These are phyloP conservation scores for Percopsis omiscomaycus DNA, from an alignment of 2,797 vertebrate genomes.

Conservation along the genomic window DNA sequence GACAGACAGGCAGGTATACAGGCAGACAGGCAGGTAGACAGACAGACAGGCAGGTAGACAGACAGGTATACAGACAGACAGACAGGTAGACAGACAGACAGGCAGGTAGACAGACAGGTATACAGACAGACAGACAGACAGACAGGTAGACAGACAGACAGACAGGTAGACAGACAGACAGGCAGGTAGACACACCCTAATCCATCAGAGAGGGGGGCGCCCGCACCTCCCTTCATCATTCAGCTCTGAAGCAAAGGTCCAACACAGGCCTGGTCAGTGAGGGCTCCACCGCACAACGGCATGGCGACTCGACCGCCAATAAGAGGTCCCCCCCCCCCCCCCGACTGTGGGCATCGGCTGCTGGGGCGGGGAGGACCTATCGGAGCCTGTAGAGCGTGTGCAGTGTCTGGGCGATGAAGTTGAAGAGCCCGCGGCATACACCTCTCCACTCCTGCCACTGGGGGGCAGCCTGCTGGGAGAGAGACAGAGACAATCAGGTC, in stretches of 20 bases:
- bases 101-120: no score
- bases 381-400: slow-evolving; percentile 73
- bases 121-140: slow-evolving; percentile 23
- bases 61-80: no score
- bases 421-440: slow-evolving; percentile 65
- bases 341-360: background rate
- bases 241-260: background rate
- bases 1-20: slow-evolving; percentile 5
- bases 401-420: slow-evolving; percentile 71
- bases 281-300: background rate
- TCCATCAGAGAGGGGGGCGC: slow-evolving; percentile 26
- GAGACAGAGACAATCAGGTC: slow-evolving; percentile 9
- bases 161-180: slow-evolving; percentile 13
- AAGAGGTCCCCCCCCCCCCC: background rate
- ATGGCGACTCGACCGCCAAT: background rate
- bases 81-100: no score
- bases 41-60: no score
- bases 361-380: slow-evolving; percentile 14
- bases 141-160: slow-evolving; percentile 22
- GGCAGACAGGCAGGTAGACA: background rate
- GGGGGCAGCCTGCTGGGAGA: slow-evolving; percentile 57
- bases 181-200: slow-evolving; percentile 1
- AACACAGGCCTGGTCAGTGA: background rate
- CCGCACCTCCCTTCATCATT: slow-evolving; percentile 22
- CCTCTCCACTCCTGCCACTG: slow-evolving; percentile 73